A percentile compares a stretch with the other conserved stretches of the same genome.
Evolutionary conservation across 2,888 invertebrate species (phyloP).

Genomic region (Rhopalosiphum nymphaeae): DNA sequence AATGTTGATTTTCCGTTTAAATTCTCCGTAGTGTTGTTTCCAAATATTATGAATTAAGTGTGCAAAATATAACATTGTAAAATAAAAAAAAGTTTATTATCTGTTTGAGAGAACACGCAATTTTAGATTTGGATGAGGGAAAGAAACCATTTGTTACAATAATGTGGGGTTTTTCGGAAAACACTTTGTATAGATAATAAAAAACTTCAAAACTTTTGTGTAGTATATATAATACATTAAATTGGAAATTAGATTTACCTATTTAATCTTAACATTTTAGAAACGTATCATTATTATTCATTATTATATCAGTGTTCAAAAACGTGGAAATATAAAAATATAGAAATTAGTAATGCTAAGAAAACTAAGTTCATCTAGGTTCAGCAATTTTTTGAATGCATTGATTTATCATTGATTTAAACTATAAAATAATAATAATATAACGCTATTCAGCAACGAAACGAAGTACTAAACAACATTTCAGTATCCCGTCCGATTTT

Average conservation of each 20-base stretch:
- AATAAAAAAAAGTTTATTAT: background rate
- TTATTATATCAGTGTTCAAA: background rate
- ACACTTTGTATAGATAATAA: conserved; percentile 5
- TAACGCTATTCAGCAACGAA: background rate
- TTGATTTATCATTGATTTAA: background rate
- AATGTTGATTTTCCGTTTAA: background rate
- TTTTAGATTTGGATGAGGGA: background rate
- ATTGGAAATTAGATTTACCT: background rate
- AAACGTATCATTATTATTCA: background rate
- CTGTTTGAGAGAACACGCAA: background rate
- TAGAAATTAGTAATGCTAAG: background rate
- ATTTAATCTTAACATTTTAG: background rate
- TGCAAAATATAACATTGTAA: background rate
- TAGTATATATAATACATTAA: background rate
- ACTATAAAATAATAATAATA: background rate
- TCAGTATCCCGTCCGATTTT: background rate
- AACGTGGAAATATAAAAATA: background rate
- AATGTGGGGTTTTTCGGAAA: background rate
- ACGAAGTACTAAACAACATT: background rate
- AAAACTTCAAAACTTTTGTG: background rate
- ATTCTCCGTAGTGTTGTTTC: background rate
- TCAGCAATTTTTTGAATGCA: background rate
- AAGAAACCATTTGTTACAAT: conserved; percentile 17
- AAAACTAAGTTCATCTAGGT: background rate
- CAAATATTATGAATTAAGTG: background rate